Base-by-base conservation (phyloP, 2,888 invertebrate species). In the Hyalella azteca region DNA sequence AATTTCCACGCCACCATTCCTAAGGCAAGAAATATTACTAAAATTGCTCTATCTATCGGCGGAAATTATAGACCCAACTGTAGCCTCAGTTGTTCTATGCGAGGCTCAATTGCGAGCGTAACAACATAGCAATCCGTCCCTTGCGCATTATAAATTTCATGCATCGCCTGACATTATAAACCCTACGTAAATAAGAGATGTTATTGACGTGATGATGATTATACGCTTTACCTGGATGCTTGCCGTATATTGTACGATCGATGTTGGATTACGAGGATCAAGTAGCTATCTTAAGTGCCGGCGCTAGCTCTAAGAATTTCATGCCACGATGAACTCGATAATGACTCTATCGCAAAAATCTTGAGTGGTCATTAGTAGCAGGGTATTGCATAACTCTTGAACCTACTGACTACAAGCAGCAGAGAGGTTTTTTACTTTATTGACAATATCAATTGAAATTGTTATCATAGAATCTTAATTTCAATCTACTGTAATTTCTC, bases 161-260 rank as follows among this genome's bases (percentile, higher is more conserved):
- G 66, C 66, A 11, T 36, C 66, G 29, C 29, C 66, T 66, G 4
- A 15, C 66, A 36, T 29, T 66, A 7, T 29, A 36, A 36, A 36
- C 66, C 36, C 36, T 32, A 29, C 29, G 19, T 19, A 66, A 66
- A 36, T 7, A 66, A 66, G 36, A 66, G 36, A 66, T 66, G 66
- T 66, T 36, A 66, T 66, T 66, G 66, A 66, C 66, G 66, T 66
- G 66, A 66, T 66, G 66, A 66, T 66, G 66, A 66, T 66, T 36
- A 66, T 19, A 66, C 29, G 66, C 66, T 59, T 22, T 66, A 36
- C n/a, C 36, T 66, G 4, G 32, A n/a, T 66, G 15, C 39, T 29
- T 36, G 19, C 13, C 36, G 36, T 36, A 66, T 36, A 36, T 39
- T 36, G 19, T 1, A 36, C 66, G 36, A 66, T 66, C 66, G 66